phyloP scores from a whole-genome alignment of 2,113 vertebrate species.

The Heterocephalus glaber region DNA sequence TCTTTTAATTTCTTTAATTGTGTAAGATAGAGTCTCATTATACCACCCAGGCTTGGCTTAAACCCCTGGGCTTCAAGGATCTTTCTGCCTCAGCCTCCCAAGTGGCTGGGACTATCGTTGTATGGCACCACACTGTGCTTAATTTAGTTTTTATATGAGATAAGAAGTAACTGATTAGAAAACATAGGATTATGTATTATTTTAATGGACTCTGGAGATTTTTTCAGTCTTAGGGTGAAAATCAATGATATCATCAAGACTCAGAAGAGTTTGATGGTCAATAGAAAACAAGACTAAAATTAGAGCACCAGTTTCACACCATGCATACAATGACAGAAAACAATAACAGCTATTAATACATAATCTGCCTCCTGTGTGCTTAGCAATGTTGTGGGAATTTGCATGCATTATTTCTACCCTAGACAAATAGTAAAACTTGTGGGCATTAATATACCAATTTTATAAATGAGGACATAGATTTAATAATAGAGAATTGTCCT shows the following conservation, averaged over 20 bases:
- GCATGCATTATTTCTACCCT: not conserved
- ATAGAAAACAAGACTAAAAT: conserved; percentile 27
- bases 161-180: not conserved
- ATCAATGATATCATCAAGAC: not conserved
- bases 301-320: not conserved
- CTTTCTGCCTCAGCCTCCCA: not conserved
- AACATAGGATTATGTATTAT: not conserved
- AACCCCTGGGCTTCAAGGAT: not conserved
- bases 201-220: conserved; percentile 3
- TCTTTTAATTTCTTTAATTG: not conserved
- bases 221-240: not conserved
- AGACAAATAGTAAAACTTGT: not conserved
- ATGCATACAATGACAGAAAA: not conserved
- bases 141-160: not conserved
- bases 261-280: not conserved
- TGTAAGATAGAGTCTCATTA: not conserved
- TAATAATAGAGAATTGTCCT: conserved; percentile 7
- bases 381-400: not conserved
- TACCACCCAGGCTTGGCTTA: not conserved
- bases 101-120: not conserved
- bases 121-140: no score
- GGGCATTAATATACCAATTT: not conserved
- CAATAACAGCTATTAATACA: not conserved
- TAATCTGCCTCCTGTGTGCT: not conserved
- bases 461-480: conserved; percentile 35